Evolutionary conservation across 2,113 vertebrate genomes (phyloP).

Genomic region (Marmota monax): DNA sequence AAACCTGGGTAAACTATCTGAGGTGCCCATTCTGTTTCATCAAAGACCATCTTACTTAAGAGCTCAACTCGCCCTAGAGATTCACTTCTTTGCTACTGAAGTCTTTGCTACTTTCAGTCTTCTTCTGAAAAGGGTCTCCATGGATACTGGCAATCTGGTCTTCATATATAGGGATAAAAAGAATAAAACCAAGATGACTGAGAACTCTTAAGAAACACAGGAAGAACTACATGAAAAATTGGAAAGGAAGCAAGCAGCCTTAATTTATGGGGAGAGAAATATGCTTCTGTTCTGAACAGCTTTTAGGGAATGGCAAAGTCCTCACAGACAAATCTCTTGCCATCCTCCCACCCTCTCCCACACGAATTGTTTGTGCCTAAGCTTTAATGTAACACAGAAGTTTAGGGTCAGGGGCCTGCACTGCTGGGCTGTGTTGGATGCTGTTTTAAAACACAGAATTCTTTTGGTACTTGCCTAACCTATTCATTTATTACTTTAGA

Average conservation of each 20-base stretch:
- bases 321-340: not conserved
- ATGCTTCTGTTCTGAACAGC: not conserved
- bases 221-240: not conserved
- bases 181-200: not conserved
- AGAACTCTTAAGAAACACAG: not conserved
- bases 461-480: not conserved
- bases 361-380: not conserved
- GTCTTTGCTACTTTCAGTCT: not conserved
- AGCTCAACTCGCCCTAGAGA: not conserved
- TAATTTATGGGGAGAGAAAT: not conserved
- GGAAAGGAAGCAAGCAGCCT: not conserved
- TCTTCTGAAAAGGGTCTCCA: not conserved
- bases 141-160: not conserved
- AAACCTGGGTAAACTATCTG: not conserved
- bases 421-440: not conserved
- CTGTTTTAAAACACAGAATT: conserved; percentile 27
- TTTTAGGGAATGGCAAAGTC: not conserved
- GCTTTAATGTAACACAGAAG: not conserved
- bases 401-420: not conserved
- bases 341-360: not conserved
- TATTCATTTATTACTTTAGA: not conserved
- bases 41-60: not conserved
- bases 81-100: not conserved
- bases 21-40: not conserved
- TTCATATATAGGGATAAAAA: not conserved